Evolutionary conservation across 1,140 invertebrate species (phyloP), one percentile per base, ranked within the genome.

Genomic region (Hylaeus volcanicus): DNA sequence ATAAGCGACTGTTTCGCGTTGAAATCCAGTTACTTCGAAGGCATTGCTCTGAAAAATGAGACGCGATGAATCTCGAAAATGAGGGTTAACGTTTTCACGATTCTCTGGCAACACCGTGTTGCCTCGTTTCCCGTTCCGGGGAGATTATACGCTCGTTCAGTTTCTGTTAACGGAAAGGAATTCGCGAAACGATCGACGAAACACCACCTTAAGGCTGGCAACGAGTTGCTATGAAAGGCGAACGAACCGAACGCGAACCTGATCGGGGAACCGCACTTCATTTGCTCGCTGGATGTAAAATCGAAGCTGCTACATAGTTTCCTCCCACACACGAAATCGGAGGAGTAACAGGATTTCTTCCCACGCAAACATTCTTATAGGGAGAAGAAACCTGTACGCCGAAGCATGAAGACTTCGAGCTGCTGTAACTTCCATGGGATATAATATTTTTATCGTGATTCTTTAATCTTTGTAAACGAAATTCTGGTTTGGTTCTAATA

Each of bases 71-170:
- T 11, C 61, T 75, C 65, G 61, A 48, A 61, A 75, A 65, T 75
- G 55, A 55, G 63, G n/a, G 51, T 68, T 68, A 75, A 75, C 56
- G 74, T n/a, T 41, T 12, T n/a, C 6, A n/a, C 3, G 12, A 75
- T 75, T 37, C 15, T 41, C 51, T 75, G 74, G 63, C 74, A 75
- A 75, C 63, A 43, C 41, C 39, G 48, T 48, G 5, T 11, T 51
- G 8, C 51, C 51, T 11, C 39, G 58, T 48, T 26, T 26, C 26
- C 26, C 26, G 26, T 26, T 26, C 26, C 26, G 26, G 26, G 26
- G 51, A 11, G 51, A 9, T 11, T 9, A 9, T 9, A 2, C 51
- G 51, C 51, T 8, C 51, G 8, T 51, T 51, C 51, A 9, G 1
- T 51, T 51, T 51, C 51, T 2, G 1, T 1, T 9, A 9, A 51